These are phyloP conservation scores for Drusus annulatus DNA, from an alignment of 1,140 invertebrate genomes.

Conservation along the genomic window DNA sequence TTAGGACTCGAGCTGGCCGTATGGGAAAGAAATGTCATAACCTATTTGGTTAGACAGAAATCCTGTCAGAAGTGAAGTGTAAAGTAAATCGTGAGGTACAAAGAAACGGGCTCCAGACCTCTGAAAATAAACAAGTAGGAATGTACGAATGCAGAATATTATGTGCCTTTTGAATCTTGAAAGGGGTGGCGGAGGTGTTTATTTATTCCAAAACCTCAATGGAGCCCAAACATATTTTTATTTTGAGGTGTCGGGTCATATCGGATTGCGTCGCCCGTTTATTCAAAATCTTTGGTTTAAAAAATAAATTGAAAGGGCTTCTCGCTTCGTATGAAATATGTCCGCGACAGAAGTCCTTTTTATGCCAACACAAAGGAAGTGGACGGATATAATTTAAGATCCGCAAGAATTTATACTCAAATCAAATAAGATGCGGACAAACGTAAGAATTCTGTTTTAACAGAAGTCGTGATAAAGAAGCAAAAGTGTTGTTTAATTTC, in stretches of 20 bases:
- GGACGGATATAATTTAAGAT: background rate
- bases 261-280: slow-evolving; percentile 33
- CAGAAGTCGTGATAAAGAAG: no score
- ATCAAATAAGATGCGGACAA: no score
- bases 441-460: no score
- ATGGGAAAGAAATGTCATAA: slow-evolving; percentile 43
- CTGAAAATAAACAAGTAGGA: slow-evolving; percentile 25
- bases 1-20: slow-evolving; percentile 43
- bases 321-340: background rate
- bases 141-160: background rate
- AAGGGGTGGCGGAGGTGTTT: slow-evolving; percentile 11
- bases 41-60: slow-evolving; percentile 32
- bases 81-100: slow-evolving; percentile 13
- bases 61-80: slow-evolving; percentile 3
- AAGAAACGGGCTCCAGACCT: background rate
- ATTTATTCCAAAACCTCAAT: slow-evolving; percentile 27
- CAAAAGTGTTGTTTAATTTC: no score
- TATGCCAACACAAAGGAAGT: background rate
- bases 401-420: background rate
- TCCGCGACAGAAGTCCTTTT: background rate
- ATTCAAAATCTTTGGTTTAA: background rate
- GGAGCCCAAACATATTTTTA: slow-evolving; percentile 21
- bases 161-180: background rate
- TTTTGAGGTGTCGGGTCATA: slow-evolving; percentile 22
- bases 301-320: background rate